Evolutionary conservation across 2,797 vertebrate species (phyloP).

Genomic region (Carduelis carduelis): DNA sequence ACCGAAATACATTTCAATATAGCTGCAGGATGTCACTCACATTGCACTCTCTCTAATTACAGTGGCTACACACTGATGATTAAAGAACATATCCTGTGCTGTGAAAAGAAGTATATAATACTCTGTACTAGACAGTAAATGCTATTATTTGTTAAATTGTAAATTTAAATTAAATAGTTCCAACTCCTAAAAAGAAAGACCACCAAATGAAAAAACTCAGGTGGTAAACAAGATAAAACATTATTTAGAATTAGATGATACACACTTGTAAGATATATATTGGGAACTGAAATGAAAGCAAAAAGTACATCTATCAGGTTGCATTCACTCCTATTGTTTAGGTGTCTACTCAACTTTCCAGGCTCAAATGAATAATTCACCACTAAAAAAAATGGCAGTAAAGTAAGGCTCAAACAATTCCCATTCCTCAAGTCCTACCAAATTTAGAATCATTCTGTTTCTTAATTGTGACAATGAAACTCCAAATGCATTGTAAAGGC

Average conservation of each 20-base stretch:
- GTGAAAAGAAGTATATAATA: background rate
- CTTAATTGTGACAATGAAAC: background rate
- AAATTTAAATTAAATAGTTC: background rate
- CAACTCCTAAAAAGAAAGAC: background rate
- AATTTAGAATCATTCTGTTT: background rate
- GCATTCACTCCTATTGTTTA: background rate
- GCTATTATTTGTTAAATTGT: background rate
- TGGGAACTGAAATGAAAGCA: background rate
- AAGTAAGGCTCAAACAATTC: background rate
- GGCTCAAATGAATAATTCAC: background rate
- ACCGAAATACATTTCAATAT: background rate
- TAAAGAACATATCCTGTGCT: background rate
- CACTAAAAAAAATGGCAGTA: background rate
- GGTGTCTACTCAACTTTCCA: background rate
- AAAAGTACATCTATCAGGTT: background rate
- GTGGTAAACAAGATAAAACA: background rate
- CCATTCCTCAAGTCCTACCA: background rate
- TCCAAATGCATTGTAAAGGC: background rate
- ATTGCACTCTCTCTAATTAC: background rate
- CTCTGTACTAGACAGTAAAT: background rate
- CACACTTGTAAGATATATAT: background rate
- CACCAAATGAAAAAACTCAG: fast-evolving
- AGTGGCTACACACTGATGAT: background rate
- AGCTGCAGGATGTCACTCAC: background rate
- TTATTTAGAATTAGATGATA: background rate